Evolutionary conservation across 2,888 invertebrate genomes (phyloP), one percentile per base, ranked within the genome.

Genomic region (Unio delphinus): DNA sequence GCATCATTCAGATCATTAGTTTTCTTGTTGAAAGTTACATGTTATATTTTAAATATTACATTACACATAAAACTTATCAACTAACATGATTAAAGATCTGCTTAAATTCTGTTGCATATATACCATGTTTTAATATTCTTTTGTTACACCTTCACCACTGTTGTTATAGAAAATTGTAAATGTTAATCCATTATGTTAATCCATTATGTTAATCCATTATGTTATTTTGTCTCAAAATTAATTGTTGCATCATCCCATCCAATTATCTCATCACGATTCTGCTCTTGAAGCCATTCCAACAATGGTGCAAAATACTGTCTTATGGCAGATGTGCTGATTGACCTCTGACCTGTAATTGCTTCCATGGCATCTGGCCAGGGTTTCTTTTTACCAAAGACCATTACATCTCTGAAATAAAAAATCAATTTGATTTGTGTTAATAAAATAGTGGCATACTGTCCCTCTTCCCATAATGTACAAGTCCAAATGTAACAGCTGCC

Each of bases 291-390:
- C 95, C 95, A 97, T 0, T 93, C 91, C 73, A 93, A 92, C 23
- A 97, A 90, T 0, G 96, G 96, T 75, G 94, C 92, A 90, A 96
- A 97, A 87, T 96, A 97, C 88, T 94, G 93, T 55, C 95, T 90
- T 80, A 97, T 91, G 0, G 96, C 92, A 76, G 93, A 93, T 0
- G 95, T 94, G 58, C 95, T 94, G 86, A 96, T 92, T 77, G 93
- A 91, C 54, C 80, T 69, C 45, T 80, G 83, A 0, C 95, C 96
- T 0, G 95, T 95, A 0, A 95, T 93, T 83, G 94, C 94, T 84
- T 94, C 93, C 65, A 98, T 92, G 2, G 94, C 94, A 83, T 96
- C 95, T 62, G 93, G 88, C 92, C 92, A 92, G 1, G 89, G 90
- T 73, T 87, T 83, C 0, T 92, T 91, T 3, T 88, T 83, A 34